Conservation (phyloP, 2,888 invertebrate species). For the Silvanus unidentatus region DNA sequence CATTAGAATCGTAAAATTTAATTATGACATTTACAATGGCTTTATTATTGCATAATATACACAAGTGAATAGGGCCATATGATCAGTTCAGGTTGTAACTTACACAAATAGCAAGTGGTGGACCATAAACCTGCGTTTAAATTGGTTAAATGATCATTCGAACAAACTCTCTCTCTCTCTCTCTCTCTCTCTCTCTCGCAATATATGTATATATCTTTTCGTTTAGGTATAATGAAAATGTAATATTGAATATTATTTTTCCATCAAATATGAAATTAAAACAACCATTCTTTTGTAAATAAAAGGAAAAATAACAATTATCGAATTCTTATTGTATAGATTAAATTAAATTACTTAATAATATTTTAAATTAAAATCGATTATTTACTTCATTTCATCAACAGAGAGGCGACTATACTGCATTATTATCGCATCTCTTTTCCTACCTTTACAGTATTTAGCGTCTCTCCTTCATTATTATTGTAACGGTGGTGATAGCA, state of each 20-base stretch:
- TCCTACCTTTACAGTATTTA: conserved; percentile 20
- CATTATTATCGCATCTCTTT: background rate
- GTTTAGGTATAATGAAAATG: no score
- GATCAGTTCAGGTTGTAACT: conserved; percentile 17
- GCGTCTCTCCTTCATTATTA: conserved; percentile 28
- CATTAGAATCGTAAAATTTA: conserved; percentile 43
- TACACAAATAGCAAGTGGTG: background rate
- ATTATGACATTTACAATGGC: conserved; percentile 39
- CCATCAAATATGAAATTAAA: conserved; percentile 16
- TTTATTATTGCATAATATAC: background rate
- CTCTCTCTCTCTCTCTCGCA: no score
- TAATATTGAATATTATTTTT: conserved; percentile 23
- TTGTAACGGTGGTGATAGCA: background rate
- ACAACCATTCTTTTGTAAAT: conserved; percentile 17
- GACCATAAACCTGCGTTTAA: conserved; percentile 1
- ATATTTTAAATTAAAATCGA: conserved; percentile 33
- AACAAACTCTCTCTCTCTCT: no score
- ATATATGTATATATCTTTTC: no score
- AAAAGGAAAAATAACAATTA: conserved; percentile 10
- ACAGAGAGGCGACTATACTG: background rate
- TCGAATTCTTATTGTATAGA: conserved; percentile 9
- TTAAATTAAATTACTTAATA: conserved; percentile 25
- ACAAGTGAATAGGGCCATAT: conserved; percentile 11
- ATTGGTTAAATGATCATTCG: no score
- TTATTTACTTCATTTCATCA: conserved; percentile 20